Conservation (phyloP, 2,797 vertebrate genomes). For the Poeciliopsis gracilis region DNA sequence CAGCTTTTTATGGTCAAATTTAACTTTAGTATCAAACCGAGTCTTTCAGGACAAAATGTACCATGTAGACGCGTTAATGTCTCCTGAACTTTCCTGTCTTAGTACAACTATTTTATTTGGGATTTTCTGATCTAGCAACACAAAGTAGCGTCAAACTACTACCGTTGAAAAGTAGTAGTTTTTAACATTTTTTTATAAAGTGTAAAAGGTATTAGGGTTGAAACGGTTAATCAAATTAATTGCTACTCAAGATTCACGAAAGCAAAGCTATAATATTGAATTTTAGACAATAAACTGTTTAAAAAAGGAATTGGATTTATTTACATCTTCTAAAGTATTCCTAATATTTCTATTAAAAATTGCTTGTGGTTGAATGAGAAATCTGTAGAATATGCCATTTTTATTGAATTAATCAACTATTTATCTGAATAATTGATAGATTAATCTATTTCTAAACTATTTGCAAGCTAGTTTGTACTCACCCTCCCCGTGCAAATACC, state of each 20-base stretch:
- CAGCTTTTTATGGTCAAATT: neutral
- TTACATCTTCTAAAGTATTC: too few relatives aligned
- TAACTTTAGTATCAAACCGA: constrained; percentile 1
- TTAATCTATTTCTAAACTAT: neutral
- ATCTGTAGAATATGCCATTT: too few relatives aligned
- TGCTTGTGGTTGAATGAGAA: too few relatives aligned
- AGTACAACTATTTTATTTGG: neutral
- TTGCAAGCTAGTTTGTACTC: neutral
- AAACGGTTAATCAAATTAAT: too few relatives aligned
- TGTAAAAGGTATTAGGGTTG: neutral
- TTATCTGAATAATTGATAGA: too few relatives aligned
- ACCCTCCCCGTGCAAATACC: neutral
- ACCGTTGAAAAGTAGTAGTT: too few relatives aligned
- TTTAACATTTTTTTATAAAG: neutral
- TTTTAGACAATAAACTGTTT: neutral
- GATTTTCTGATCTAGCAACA: neutral
- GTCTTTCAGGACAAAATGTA: neutral
- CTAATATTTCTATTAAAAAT: too few relatives aligned
- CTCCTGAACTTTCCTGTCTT: neutral
- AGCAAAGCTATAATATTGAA: too few relatives aligned
- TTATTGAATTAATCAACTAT: too few relatives aligned
- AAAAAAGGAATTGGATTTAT: too few relatives aligned
- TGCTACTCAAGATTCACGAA: too few relatives aligned
- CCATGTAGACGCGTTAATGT: neutral
- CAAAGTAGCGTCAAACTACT: neutral